These are phyloP conservation scores for Eupithecia pulchellata DNA, from an alignment of 2,888 invertebrate genomes.

Conservation along the genomic window DNA sequence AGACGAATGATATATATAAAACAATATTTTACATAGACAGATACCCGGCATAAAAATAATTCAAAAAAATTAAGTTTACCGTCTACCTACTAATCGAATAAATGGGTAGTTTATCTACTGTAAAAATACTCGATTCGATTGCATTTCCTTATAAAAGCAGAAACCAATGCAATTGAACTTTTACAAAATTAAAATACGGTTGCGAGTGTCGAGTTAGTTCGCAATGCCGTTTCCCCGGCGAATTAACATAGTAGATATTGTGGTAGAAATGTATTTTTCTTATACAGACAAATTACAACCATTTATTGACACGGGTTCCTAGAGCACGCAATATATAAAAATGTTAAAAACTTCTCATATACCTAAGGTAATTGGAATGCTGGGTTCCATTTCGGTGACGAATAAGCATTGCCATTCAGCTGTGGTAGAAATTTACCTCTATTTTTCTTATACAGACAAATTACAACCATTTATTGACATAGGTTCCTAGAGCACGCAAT, in stretches of 20 bases:
- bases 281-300: background rate
- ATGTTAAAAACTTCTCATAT: background rate
- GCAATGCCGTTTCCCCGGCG: background rate
- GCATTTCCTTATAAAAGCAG: conserved; percentile 1
- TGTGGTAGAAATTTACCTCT: no score
- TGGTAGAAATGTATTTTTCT: background rate
- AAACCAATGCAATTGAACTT: background rate
- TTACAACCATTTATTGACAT: no score
- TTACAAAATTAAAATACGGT: background rate
- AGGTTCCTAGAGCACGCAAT: no score
- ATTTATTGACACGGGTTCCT: background rate
- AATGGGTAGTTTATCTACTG: background rate
- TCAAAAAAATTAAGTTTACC: no score
- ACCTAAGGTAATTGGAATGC: background rate
- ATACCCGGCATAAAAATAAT: no score
- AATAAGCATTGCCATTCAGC: no score
- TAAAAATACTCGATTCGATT: background rate
- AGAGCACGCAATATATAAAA: background rate
- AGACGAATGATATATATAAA: no score
- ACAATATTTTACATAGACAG: no score
- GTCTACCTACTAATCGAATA: background rate
- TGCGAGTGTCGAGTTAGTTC: background rate
- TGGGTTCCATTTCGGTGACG: background rate
- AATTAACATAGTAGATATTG: background rate
- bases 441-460: no score